These are phyloP conservation scores for Eucera pruinosa DNA, from an alignment of 2,888 invertebrate genomes.

Conservation along the genomic window DNA sequence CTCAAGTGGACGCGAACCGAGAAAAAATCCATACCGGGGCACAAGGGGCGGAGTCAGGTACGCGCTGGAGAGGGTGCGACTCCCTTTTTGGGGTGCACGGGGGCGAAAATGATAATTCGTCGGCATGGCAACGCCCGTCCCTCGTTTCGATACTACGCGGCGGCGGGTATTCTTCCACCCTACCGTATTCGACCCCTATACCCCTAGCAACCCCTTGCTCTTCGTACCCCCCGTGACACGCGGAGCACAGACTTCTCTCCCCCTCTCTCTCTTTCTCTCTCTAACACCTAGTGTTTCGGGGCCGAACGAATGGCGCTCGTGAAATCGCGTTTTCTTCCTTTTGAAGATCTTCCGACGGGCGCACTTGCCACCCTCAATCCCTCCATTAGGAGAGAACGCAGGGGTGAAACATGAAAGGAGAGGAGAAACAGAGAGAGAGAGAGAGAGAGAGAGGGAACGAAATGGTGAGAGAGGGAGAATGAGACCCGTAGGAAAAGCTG, in stretches of 20 bases:
- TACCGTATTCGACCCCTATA: conserved; percentile 45
- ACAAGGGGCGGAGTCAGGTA: conserved; percentile 67
- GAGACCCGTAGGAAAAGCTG: conserved; percentile 56
- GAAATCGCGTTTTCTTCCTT: conserved; percentile 78
- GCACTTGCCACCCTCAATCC: conserved; percentile 70
- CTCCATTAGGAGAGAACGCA: conserved; percentile 52
- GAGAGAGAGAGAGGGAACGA: conserved; percentile 1
- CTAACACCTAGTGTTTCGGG: conserved; percentile 52
- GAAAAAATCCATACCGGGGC: conserved; percentile 79
- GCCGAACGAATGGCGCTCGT: conserved; percentile 80
- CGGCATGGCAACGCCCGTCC: conserved; percentile 77
- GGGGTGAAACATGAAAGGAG: conserved; percentile 51
- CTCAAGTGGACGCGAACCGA: conserved; percentile 76
- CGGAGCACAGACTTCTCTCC: conserved; percentile 1
- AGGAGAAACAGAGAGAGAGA: conserved; percentile 7
- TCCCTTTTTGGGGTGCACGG: conserved; percentile 74
- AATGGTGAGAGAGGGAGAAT: conserved; percentile 14
- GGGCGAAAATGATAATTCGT: conserved; percentile 80
- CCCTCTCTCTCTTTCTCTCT: neutral
- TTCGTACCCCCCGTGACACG: conserved; percentile 13
- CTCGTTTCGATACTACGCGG: conserved; percentile 57
- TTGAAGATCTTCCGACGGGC: conserved; percentile 68
- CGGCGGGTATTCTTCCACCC: conserved; percentile 60
- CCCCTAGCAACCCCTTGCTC: conserved; percentile 21
- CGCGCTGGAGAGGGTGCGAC: conserved; percentile 62